Percentiles rank a stretch among this genome's conserved stretches.
These are phyloP conservation scores for Hypocryptadius cinnamomeus DNA, from an alignment of 2,113 vertebrate genomes.

Conservation along the genomic window DNA sequence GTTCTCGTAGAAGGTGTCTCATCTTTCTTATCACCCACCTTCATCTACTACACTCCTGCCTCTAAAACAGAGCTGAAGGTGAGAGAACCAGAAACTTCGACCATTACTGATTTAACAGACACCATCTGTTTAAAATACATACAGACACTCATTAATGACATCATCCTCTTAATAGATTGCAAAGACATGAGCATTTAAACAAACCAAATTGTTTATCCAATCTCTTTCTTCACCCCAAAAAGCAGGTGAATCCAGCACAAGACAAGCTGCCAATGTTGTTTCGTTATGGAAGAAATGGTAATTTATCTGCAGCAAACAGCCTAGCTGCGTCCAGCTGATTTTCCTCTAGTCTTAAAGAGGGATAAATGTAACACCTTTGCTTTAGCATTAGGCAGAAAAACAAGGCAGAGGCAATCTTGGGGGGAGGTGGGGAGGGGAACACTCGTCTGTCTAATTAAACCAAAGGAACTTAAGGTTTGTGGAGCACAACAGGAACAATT, in stretches of 20 bases:
- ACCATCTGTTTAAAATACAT: slow-evolving; percentile 38
- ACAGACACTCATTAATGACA: neutral
- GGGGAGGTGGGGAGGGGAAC: neutral
- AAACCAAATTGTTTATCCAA: neutral
- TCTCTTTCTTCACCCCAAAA: neutral
- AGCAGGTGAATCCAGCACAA: neutral
- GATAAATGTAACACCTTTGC: slow-evolving; percentile 22
- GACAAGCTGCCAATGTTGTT: neutral
- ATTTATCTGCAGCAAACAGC: neutral
- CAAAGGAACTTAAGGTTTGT: neutral
- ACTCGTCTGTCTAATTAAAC: neutral
- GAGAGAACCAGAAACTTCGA: neutral
- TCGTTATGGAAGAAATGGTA: neutral
- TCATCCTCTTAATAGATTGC: neutral
- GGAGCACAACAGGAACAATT: neutral
- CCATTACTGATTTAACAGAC: neutral
- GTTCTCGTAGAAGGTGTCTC: neutral
- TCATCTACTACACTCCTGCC: neutral
- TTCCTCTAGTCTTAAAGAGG: neutral
- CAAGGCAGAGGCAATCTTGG: neutral
- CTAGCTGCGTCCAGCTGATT: neutral
- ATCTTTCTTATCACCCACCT: neutral
- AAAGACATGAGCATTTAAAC: neutral
- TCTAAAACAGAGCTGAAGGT: neutral
- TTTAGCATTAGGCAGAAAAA: neutral